Conservation (phyloP, 2,797 vertebrate species). For the Vireo griseus region DNA sequence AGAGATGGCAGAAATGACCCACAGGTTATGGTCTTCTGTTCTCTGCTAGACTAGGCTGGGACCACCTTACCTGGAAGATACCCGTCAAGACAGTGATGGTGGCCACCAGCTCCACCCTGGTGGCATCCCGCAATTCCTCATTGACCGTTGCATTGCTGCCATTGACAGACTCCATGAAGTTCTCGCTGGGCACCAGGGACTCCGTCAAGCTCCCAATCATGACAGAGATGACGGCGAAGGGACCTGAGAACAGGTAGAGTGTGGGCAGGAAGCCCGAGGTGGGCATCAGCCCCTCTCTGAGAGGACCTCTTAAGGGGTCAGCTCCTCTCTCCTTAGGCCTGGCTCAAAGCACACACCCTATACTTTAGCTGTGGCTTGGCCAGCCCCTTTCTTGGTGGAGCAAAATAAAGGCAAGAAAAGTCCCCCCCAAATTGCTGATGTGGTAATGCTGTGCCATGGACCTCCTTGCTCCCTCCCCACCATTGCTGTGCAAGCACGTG, state of each 20-base stretch:
- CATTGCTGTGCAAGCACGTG: rapidly evolving
- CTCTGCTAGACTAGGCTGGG: neutral
- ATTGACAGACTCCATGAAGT: conserved; percentile 72
- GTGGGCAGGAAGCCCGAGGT: neutral
- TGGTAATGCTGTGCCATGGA: neutral
- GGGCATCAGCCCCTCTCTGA: neutral
- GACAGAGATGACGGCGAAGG: conserved; percentile 93
- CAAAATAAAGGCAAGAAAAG: neutral
- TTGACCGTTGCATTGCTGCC: conserved; percentile 68
- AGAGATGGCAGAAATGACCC: neutral
- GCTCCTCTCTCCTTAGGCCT: neutral
- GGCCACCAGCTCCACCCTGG: conserved; percentile 86
- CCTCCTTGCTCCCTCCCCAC: neutral
- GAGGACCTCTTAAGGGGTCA: neutral
- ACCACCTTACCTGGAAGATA: conserved; percentile 85
- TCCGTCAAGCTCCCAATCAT: conserved; percentile 95
- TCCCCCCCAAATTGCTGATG: rapidly evolving
- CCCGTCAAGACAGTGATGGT: conserved; percentile 87
- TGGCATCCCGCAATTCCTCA: conserved; percentile 67
- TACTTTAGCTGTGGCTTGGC: neutral
- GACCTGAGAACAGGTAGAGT: conserved; percentile 74
- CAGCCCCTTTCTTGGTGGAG: neutral
- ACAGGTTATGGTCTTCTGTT: rapidly evolving
- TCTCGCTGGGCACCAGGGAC: conserved; percentile 77
- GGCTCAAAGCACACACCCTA: neutral